These are phyloP conservation scores for Nesidiocoris tenuis DNA, from an alignment of 2,888 invertebrate genomes.

Conservation along the genomic window DNA sequence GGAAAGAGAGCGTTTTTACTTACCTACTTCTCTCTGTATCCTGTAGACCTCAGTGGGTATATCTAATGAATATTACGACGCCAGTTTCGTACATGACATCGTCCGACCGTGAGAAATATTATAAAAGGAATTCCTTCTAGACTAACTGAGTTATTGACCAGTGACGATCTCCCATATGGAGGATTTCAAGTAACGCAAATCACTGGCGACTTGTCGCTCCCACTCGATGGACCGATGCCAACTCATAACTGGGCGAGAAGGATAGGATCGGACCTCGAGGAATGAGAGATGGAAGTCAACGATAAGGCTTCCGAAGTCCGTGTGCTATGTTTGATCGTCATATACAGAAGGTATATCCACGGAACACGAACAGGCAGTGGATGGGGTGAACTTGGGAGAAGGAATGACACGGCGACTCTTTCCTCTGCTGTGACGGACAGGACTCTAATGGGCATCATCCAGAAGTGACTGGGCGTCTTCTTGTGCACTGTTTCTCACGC, in stretches of 20 bases:
- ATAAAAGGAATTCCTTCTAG: too few relatives aligned
- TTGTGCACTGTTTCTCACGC: conserved; percentile 37
- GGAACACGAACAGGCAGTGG: not conserved
- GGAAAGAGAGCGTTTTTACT: too few relatives aligned
- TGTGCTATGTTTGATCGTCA: not conserved
- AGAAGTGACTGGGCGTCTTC: conserved; percentile 42
- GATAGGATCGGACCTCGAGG: not conserved
- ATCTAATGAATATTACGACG: too few relatives aligned
- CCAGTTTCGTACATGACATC: too few relatives aligned
- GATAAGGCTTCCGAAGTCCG: not conserved
- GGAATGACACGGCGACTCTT: conserved; percentile 41
- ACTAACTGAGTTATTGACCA: too few relatives aligned
- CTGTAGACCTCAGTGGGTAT: too few relatives aligned
- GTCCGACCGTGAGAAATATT: too few relatives aligned
- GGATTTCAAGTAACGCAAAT: too few relatives aligned
- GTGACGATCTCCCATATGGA: too few relatives aligned
- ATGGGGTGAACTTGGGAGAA: not conserved
- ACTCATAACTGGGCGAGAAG: not conserved
- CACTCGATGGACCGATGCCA: too few relatives aligned
- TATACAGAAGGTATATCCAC: not conserved
- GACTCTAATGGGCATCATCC: conserved; percentile 42
- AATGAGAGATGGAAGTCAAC: not conserved
- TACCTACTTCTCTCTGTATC: too few relatives aligned
- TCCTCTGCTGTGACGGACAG: conserved; percentile 30
- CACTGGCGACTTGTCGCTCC: not conserved